Evolutionary conservation across 2,113 vertebrate species (phyloP), one percentile per base, ranked within the genome.

Genomic region (Ciconia maguari): DNA sequence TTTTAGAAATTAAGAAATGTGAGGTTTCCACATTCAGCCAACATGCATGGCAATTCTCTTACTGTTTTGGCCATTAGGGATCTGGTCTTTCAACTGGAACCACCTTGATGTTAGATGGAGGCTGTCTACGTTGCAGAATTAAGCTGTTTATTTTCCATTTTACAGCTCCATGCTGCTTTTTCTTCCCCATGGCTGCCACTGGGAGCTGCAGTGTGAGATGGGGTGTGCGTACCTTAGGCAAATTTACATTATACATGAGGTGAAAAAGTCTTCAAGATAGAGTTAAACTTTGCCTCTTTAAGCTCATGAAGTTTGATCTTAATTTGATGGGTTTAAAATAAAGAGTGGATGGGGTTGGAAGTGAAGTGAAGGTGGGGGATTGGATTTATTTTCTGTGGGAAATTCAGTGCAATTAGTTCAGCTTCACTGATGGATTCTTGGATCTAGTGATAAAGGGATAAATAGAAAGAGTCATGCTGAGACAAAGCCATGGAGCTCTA

Each of bases 71-170:
- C 77, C 62, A 66, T 82, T 52, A 88, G 83, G 22, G 49, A 87
- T n/a, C 60, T 93, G 51, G 32, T 89, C 51, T 46, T 41, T 83
- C 78, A 54, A 65, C 58, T 89, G 88, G 84, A 72, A 36, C 34
- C 18, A 55, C 42, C 57, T 38, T 30, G 19, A 25, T 55, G 68
- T 86, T 82, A 38, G 46, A n/a, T 44, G 61, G 44, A 58, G 51
- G 46, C 38, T n/a, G 7, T 64, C 93, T 52, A 17, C 24, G 16
- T 46, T 65, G 62, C 82, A 90, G 54, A 57, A 77, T 30, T 83
- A n/a, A 81, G 52, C 52, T 89, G 29, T 91, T 94, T 94, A 41
- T 93, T 96, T 88, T 65, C 51, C 51, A 27, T 89, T 94, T 69
- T 57, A 79, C n/a, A 46, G 30, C 68, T 64, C 68, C 69, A 49